Conservation (phyloP, 37 sponge, comb jelly and placozoan species). For the Halichondria panicea region DNA sequence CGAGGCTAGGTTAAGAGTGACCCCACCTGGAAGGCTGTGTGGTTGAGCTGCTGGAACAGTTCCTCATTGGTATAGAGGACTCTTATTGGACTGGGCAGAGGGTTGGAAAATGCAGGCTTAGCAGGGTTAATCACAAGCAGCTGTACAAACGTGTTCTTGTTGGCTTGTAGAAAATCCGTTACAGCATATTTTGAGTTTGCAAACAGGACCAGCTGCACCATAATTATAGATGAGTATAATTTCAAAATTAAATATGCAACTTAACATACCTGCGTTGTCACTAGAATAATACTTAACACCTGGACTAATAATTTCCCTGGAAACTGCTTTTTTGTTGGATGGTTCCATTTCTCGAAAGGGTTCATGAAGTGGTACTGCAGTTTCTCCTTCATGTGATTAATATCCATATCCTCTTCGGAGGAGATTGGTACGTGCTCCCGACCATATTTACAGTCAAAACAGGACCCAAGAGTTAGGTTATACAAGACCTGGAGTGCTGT, state of each 20-base stretch:
- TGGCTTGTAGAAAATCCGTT: conserved; percentile 50
- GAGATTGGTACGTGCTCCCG: no score
- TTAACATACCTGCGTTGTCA: conserved; percentile 76
- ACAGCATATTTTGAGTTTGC: conserved; percentile 50
- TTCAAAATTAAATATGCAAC: neutral
- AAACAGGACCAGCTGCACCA: conserved; percentile 53
- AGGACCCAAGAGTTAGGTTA: no score
- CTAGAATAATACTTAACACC: conserved; percentile 58
- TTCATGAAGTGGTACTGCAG: conserved; percentile 90
- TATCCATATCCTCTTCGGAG: conserved; percentile 18
- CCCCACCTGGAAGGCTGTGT: conserved; percentile 26
- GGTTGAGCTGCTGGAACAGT: conserved; percentile 37
- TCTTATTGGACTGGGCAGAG: conserved; percentile 26
- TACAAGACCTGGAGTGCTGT: no score
- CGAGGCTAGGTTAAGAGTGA: neutral
- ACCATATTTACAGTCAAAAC: no score
- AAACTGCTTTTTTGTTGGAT: conserved; percentile 49
- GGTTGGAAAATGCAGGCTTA: conserved; percentile 23
- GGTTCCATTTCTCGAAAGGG: conserved; percentile 88
- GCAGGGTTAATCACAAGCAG: conserved; percentile 41
- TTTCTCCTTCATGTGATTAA: conserved; percentile 45
- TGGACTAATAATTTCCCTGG: conserved; percentile 91
- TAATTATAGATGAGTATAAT: neutral
- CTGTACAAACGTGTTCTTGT: conserved; percentile 48
- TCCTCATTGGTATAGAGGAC: conserved; percentile 67